These are phyloP conservation scores for Drosophila mettleri DNA, from an alignment of 2,888 invertebrate species.

Conservation along the genomic window DNA sequence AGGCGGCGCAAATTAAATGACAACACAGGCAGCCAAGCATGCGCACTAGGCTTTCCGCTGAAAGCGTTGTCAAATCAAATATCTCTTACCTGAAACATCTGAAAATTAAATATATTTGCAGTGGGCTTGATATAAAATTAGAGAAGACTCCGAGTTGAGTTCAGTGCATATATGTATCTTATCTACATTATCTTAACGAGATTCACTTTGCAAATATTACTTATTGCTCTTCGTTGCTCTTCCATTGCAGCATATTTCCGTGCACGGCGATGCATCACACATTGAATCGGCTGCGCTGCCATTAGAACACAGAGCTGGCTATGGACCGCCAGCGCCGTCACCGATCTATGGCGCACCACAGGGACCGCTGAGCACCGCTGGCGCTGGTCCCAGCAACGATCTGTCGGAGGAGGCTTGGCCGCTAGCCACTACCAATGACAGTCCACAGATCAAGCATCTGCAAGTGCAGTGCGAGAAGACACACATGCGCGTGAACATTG, in stretches of 20 bases:
- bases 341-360: conserved; percentile 85
- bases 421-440: conserved; percentile 91
- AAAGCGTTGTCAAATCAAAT: not conserved
- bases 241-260: conserved; percentile 87
- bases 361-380: conserved; percentile 75
- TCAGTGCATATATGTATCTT: not conserved
- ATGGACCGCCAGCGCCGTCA: conserved; percentile 88
- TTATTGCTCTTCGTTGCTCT: not conserved
- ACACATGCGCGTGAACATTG: conserved; percentile 97
- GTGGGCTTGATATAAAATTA: not conserved
- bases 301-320: conserved; percentile 91
- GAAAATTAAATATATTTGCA: not conserved
- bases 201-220: not conserved
- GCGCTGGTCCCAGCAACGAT: conserved; percentile 84
- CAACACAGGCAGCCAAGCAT: conserved; percentile 50
- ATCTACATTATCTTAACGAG: no score
- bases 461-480: conserved; percentile 98
- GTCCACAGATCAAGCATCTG: conserved; percentile 96
- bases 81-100: not conserved
- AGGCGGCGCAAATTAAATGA: conserved; percentile 53
- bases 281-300: conserved; percentile 93
- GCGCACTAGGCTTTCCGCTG: conserved; percentile 61
- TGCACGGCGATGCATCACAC: conserved; percentile 90
- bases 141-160: not conserved
- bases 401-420: conserved; percentile 94